Evolutionary conservation across 2,888 invertebrate genomes (phyloP), one percentile per base, ranked within the genome.

Genomic region (Pasiphila rectangulata): DNA sequence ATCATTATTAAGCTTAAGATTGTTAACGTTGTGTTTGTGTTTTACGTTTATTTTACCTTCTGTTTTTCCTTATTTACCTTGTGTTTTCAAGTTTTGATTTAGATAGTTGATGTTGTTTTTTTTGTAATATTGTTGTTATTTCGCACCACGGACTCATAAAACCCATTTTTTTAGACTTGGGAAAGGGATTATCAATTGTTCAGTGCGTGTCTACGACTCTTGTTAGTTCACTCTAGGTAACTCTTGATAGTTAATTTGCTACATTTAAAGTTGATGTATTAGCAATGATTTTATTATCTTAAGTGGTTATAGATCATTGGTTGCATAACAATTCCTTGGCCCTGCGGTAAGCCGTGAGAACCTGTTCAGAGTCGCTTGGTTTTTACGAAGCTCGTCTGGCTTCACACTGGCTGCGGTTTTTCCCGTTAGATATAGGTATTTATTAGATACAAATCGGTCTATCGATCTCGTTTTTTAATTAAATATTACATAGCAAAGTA

Each of bases 311-410:
- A 51, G 45, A 46, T 43, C 39, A 15, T 30, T 45, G 32, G 39
- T 57, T 59, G 50, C 49, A 51, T 59, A 56, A 59, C 19, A 46
- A 12, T 49, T 45, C 40, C 53, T 48, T 51, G 51, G 38, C 41
- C 37, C 34, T 37, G 43, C 37, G 39, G 37, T 49, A 41, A 29
- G 46, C 54, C 49, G 46, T 54, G 55, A 51, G 55, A 58, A 59
- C 59, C 55, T 43, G 57, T 55, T 41, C 53, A 37, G 21, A 41
- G 42, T 48, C 35, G 40, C 41, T 53, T 51, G 42, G 47, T 47
- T 46, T 30, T 54, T 54, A 38, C 47, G 27, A 4, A 20, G 52
- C 44, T 45, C 36, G 39, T 47, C 44, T 45, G 44, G 34, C 38
- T 54, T 44, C n/a, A n/a, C n/a, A 40, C 40, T 37, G 38, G 50